A percentile compares a stretch with the other conserved stretches of the same genome.
phyloP scores from a whole-genome alignment of 2,888 invertebrate species.

The Hybos culiciformis region DNA sequence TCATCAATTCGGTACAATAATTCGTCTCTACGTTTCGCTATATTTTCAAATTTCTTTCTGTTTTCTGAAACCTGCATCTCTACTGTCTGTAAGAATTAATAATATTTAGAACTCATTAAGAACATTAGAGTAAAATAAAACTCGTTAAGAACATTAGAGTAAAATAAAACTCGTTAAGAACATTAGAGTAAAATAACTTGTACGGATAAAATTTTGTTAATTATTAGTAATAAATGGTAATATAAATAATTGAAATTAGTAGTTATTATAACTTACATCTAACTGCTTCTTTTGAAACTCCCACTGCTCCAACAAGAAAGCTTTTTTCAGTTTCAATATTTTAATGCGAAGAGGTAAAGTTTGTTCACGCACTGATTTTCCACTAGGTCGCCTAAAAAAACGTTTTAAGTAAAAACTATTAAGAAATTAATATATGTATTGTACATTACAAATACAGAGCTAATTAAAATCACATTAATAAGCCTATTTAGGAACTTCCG shows the following conservation, averaged over 20 bases:
- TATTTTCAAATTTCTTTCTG: not conserved
- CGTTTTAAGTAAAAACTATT: no score
- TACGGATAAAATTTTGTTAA: no score
- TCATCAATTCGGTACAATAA: not conserved
- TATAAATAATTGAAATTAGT: not conserved
- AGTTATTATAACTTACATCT: conserved; percentile 11
- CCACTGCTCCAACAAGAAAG: conserved; percentile 18
- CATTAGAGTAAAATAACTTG: not conserved
- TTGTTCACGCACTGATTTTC: conserved; percentile 18
- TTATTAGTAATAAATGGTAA: no score
- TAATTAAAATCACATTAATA: no score
- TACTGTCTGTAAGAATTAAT: not conserved
- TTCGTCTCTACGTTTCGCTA: not conserved
- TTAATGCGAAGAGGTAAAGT: conserved; percentile 19
- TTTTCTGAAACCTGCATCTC: not conserved
- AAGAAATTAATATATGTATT: no score
- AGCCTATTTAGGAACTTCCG: no score
- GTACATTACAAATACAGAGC: no score
- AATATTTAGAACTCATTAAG: not conserved
- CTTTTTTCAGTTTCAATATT: conserved; percentile 16
- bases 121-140: not conserved
- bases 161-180: not conserved
- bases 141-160: not conserved
- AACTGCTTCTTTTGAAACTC: conserved; percentile 17
- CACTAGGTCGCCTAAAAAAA: conserved; percentile 18